A percentile compares a stretch with the other conserved stretches of the same genome.
Evolutionary conservation across 2,797 vertebrate species (phyloP).

Genomic region (Harpagifer antarcticus): DNA sequence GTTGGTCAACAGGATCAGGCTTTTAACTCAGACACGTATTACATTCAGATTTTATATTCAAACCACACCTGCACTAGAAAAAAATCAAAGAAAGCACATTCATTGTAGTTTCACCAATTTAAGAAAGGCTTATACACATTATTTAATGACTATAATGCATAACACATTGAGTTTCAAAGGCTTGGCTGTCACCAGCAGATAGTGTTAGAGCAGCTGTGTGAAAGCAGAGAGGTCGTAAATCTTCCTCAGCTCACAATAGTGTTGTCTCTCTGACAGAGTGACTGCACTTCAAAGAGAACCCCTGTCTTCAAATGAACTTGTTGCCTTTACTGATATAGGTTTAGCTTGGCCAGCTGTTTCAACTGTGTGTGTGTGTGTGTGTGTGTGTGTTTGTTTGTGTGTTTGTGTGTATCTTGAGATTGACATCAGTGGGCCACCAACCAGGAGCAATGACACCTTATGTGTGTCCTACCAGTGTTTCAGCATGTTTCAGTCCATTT

Average conservation of each 20-base stretch:
- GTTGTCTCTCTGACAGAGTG: conserved; percentile 64
- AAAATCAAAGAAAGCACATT: neutral
- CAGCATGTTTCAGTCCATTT: neutral
- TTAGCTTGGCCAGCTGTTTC: conserved; percentile 75
- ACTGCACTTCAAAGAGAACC: conserved; percentile 76
- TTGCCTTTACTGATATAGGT: conserved; percentile 71
- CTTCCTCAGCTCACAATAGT: conserved; percentile 61
- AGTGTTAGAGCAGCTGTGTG: conserved; percentile 67
- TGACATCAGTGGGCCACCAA: conserved; percentile 59
- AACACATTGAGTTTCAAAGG: neutral
- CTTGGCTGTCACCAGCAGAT: conserved; percentile 35
- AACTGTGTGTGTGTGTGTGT: conserved; percentile 16
- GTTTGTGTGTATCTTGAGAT: conserved; percentile 9
- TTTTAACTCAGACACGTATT: neutral
- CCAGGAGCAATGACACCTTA: conserved; percentile 48
- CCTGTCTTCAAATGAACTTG: conserved; percentile 74
- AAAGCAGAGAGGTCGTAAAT: conserved; percentile 66
- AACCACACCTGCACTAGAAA: neutral
- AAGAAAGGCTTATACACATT: neutral
- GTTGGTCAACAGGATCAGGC: conserved; percentile 11
- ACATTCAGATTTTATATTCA: neutral
- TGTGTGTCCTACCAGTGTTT: neutral
- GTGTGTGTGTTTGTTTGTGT: neutral
- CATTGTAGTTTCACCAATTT: neutral
- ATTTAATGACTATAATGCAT: neutral